Conservation (phyloP, 2,888 invertebrate genomes). For the Metallyticus violacea region DNA sequence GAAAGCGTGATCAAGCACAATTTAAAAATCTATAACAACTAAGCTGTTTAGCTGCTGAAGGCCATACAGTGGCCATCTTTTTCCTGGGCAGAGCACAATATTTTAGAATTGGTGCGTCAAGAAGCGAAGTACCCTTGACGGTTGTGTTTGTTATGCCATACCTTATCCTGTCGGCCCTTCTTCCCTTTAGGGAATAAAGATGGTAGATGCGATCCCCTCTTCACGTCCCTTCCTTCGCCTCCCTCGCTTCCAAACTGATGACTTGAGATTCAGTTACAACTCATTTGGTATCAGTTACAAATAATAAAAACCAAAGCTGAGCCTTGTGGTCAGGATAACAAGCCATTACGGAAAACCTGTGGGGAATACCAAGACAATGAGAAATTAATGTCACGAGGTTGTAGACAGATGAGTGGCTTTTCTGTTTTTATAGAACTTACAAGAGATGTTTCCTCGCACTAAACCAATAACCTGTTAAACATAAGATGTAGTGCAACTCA, state of each 20-base stretch:
- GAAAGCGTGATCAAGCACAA: no score
- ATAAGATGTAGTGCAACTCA: no score
- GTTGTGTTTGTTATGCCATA: neutral
- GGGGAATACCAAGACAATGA: neutral
- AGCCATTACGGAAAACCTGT: slow-evolving; percentile 17
- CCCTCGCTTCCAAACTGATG: slow-evolving; percentile 7
- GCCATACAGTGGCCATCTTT: no score
- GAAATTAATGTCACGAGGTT: neutral
- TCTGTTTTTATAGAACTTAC: no score
- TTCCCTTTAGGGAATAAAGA: slow-evolving; percentile 8
- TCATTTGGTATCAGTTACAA: slow-evolving; percentile 27
- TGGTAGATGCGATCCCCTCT: neutral
- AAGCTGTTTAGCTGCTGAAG: no score
- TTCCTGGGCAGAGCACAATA: no score
- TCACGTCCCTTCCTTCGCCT: neutral
- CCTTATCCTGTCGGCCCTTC: neutral
- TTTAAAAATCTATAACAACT: no score
- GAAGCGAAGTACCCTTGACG: no score
- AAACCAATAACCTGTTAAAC: no score
- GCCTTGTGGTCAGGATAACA: slow-evolving; percentile 10
- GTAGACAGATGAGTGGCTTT: no score
- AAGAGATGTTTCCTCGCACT: no score
- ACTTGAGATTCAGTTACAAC: slow-evolving; percentile 23
- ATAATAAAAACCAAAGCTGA: slow-evolving; percentile 18
- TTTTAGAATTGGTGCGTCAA: no score